Percentiles rank a stretch among this genome's conserved stretches.
Conservation (phyloP, 2,113 vertebrate species). For the Columba janthina region DNA sequence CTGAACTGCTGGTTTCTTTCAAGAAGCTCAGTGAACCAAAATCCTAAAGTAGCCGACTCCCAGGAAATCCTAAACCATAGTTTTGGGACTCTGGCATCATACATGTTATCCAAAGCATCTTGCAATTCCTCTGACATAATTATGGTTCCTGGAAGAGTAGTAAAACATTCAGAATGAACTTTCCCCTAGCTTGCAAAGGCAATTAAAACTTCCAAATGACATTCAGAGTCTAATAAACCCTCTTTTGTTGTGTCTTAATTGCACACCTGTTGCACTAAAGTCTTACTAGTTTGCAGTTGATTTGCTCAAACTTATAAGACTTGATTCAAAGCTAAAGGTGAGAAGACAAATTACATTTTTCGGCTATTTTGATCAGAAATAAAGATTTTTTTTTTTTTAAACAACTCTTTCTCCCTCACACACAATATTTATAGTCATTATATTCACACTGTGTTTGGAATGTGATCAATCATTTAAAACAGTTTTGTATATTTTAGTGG, state of each 20-base stretch:
- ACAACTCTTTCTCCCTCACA: background rate
- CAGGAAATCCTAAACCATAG: slow-evolving; percentile 84
- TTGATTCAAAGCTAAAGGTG: background rate
- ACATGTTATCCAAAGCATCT: slow-evolving; percentile 84
- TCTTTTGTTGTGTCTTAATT: slow-evolving; percentile 52
- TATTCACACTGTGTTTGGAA: background rate
- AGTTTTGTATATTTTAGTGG: background rate
- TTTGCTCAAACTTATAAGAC: slow-evolving; percentile 9
- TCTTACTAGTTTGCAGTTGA: slow-evolving; percentile 29
- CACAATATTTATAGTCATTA: slow-evolving; percentile 21
- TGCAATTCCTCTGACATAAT: slow-evolving; percentile 87
- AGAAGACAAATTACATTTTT: slow-evolving; percentile 19
- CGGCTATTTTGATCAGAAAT: slow-evolving; percentile 8
- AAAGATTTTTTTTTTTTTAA: background rate
- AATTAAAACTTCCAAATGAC: slow-evolving; percentile 54
- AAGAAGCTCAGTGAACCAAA: slow-evolving; percentile 87
- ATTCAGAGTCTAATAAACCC: background rate
- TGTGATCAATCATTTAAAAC: background rate
- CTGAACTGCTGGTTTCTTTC: slow-evolving; percentile 85
- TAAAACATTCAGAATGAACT: slow-evolving; percentile 28
- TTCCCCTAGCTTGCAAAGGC: slow-evolving; percentile 15
- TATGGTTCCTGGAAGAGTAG: slow-evolving; percentile 77
- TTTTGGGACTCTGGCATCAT: slow-evolving; percentile 80
- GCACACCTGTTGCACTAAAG: slow-evolving; percentile 21
- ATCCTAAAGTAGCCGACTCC: slow-evolving; percentile 82